Conservation (phyloP, 1,140 invertebrate genomes). For the Leptoteleia sp. region DNA sequence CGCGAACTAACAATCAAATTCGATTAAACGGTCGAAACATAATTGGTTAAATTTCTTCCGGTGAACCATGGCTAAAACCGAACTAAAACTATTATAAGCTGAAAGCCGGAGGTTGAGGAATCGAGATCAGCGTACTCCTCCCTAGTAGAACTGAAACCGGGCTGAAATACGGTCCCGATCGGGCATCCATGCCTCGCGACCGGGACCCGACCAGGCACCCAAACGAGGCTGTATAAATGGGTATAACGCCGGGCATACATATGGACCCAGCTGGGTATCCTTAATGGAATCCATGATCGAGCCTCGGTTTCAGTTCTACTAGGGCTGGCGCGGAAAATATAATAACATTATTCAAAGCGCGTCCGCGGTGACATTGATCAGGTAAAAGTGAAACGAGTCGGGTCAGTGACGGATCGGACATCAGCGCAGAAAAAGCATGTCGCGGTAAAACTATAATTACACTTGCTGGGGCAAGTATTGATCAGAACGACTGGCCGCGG, state of each 20-base stretch:
- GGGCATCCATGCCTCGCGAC: too few species aligned
- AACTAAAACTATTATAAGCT: conserved; percentile 16
- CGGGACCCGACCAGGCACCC: too few species aligned
- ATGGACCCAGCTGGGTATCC: too few species aligned
- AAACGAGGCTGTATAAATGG: too few species aligned
- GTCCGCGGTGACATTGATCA: conserved; percentile 28
- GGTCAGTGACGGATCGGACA: conserved; percentile 31
- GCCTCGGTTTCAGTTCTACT: too few species aligned
- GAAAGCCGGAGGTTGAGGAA: not conserved
- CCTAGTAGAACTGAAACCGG: too few species aligned
- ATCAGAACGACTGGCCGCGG: conserved; percentile 13
- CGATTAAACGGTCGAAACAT: not conserved
- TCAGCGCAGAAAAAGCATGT: conserved; percentile 27
- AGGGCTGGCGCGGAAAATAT: too few species aligned
- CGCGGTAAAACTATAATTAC: conserved; percentile 30
- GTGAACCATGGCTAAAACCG: conserved; percentile 1
- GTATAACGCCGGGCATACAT: too few species aligned
- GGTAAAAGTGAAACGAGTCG: conserved; percentile 30
- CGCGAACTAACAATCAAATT: not conserved
- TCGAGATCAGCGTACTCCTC: not conserved
- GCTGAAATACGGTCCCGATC: too few species aligned
- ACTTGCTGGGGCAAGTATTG: conserved; percentile 29
- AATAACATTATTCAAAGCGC: conserved; percentile 30
- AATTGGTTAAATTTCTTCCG: not conserved
- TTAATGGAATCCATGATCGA: too few species aligned